Conservation (phyloP, 2,888 invertebrate species). For the Eilema sororculum region DNA sequence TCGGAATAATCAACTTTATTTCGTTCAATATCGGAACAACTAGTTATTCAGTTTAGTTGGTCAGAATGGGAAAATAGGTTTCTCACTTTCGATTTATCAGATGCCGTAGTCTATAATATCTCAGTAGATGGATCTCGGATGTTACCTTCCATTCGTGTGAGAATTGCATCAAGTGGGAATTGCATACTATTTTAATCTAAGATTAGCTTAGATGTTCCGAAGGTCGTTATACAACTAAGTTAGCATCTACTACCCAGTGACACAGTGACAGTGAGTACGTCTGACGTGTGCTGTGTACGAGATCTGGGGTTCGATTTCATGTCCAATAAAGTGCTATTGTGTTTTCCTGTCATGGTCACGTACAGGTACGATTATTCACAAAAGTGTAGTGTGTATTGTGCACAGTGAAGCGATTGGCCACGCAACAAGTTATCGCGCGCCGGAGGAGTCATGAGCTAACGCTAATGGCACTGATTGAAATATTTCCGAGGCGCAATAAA, state of each 20-base stretch:
- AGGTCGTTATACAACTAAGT: not conserved
- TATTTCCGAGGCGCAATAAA: conserved; percentile 26
- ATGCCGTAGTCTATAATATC: too few relatives aligned
- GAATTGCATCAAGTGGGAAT: too few relatives aligned
- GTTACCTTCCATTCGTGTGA: not conserved
- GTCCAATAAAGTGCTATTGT: not conserved
- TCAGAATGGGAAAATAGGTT: too few relatives aligned
- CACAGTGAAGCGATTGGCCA: conserved; percentile 12
- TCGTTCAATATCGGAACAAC: too few relatives aligned
- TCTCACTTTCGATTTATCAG: not conserved
- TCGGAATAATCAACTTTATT: too few relatives aligned
- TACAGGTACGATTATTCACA: not conserved
- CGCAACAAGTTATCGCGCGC: conserved; percentile 12
- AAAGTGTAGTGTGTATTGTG: not conserved
- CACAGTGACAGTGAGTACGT: not conserved
- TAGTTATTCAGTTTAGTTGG: too few relatives aligned
- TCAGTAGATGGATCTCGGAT: not conserved
- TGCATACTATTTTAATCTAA: not conserved
- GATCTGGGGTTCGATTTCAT: not conserved
- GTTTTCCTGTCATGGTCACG: not conserved
- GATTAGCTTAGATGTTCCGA: not conserved
- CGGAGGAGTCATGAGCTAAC: not conserved
- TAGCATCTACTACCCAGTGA: not conserved
- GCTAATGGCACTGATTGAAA: conserved; percentile 20
- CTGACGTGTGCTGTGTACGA: not conserved